phyloP scores from a whole-genome alignment of 2,113 vertebrate species.

The Platichthys flesus region DNA sequence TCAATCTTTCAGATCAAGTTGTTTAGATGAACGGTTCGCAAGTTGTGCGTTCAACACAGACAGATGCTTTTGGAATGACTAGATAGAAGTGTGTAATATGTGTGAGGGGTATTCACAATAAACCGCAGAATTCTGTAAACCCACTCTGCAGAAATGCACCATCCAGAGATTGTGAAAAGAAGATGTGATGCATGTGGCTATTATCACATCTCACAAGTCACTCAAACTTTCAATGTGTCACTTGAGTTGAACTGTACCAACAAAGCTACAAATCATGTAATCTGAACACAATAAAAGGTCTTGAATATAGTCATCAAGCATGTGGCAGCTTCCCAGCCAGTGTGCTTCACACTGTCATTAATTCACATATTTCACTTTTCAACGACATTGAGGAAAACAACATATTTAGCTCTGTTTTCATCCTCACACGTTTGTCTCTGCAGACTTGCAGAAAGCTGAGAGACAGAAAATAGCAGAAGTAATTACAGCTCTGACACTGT shows the following conservation, averaged over 20 bases:
- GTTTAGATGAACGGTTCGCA: too few relatives aligned
- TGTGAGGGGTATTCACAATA: too few relatives aligned
- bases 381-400: neutral
- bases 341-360: neutral
- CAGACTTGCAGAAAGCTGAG: neutral
- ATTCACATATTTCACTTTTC: neutral
- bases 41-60: too few relatives aligned
- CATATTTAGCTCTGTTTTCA: neutral
- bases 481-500: neutral
- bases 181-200: neutral
- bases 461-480: neutral
- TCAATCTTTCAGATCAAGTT: too few relatives aligned
- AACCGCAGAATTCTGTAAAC: too few relatives aligned
- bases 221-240: neutral
- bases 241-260: neutral
- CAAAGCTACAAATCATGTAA: neutral
- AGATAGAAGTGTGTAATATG: too few relatives aligned
- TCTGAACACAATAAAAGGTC: neutral
- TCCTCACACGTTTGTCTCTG: neutral
- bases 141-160: too few relatives aligned
- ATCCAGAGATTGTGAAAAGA: neutral
- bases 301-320: conserved; percentile 2
- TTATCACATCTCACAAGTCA: neutral
- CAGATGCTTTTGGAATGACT: too few relatives aligned
- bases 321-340: neutral